Conservation (phyloP, 2,797 vertebrate species). For the Choloepus didactylus region DNA sequence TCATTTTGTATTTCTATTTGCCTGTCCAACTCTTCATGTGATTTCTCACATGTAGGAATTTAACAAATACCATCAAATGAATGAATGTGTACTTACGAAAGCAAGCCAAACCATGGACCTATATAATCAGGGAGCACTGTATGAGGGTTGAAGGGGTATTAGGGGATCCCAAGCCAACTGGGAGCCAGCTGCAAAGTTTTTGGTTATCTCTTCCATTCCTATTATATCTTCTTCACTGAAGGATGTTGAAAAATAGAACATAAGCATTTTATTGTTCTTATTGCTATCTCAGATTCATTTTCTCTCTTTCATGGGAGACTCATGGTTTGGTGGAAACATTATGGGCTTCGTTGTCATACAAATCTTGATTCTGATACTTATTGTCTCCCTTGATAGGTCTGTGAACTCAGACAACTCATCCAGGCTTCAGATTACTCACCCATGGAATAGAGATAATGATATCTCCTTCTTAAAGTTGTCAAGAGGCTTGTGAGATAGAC, state of each 20-base stretch:
- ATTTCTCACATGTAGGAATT: not conserved
- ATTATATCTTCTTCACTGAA: not conserved
- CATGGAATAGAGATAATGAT: not conserved
- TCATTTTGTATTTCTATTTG: not conserved
- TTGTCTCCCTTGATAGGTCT: not conserved
- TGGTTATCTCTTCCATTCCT: not conserved
- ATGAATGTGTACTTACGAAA: not conserved
- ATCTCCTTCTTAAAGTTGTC: slow-evolving; percentile 33
- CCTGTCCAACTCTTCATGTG: not conserved
- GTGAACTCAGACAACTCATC: not conserved
- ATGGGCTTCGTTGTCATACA: not conserved
- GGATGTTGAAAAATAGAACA: not conserved
- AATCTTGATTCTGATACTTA: not conserved
- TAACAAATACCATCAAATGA: not conserved
- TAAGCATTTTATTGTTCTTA: not conserved
- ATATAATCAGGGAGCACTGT: not conserved
- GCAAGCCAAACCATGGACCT: not conserved
- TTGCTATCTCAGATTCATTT: not conserved
- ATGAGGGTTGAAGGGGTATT: not conserved
- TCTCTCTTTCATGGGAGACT: not conserved
- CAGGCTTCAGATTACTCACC: not conserved
- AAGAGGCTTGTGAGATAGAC: not conserved
- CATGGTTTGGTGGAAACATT: not conserved
- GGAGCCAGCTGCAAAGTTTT: not conserved
- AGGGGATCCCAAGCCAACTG: not conserved